Evolutionary conservation across 2,113 vertebrate species (phyloP).

Genomic region (Leptobrachium leishanense): DNA sequence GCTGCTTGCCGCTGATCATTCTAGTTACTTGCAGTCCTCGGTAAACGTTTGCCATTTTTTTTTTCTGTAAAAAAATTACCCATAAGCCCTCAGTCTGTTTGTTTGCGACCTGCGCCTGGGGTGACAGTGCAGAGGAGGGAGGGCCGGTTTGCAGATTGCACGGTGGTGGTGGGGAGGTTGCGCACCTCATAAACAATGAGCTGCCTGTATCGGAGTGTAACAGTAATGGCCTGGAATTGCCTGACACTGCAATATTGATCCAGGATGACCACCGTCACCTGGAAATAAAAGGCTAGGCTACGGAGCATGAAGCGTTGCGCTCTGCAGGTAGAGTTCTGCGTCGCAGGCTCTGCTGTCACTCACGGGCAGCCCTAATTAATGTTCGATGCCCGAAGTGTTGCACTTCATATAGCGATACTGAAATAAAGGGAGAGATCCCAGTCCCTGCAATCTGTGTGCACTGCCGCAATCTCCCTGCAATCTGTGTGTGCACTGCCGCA

Average conservation of each 20-base stretch:
- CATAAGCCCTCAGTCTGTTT: no score
- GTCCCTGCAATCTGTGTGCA: constrained; percentile 2
- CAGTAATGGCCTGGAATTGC: background rate
- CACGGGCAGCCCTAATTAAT: constrained; percentile 63
- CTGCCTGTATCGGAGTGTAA: constrained; percentile 2
- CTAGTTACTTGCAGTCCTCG: no score
- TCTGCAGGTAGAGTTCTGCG: background rate
- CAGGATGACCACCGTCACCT: background rate
- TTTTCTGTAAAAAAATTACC: no score
- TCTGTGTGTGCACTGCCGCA: no score
- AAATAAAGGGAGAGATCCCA: background rate
- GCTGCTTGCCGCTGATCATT: no score
- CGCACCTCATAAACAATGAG: constrained; percentile 15
- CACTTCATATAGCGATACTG: background rate
- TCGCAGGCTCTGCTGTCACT: constrained; percentile 29
- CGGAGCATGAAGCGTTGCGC: background rate
- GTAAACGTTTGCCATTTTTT: no score
- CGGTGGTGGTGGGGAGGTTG: constrained; percentile 4
- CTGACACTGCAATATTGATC: background rate
- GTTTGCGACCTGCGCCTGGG: background rate
- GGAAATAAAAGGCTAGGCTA: background rate
- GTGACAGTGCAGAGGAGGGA: background rate
- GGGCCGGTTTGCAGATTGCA: background rate
- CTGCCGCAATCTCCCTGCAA: no score
- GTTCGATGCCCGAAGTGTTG: constrained; percentile 43